phyloP scores from a whole-genome alignment of 2,888 invertebrate genomes.

The Diplolepis rosae region DNA sequence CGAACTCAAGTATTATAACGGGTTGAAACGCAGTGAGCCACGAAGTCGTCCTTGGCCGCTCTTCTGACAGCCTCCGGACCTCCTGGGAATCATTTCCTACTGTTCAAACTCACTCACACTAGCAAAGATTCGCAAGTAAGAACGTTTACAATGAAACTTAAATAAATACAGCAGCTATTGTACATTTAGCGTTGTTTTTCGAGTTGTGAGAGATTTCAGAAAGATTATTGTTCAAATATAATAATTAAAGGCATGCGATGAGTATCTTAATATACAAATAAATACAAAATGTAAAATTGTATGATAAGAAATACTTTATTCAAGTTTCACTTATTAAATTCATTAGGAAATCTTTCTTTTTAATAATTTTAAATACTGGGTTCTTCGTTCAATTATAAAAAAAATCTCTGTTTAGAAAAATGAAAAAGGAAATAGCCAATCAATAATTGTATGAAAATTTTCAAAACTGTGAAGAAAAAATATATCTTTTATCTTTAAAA shows the following conservation, averaged over 20 bases:
- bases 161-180: conserved; percentile 16
- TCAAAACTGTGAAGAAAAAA: too few relatives aligned
- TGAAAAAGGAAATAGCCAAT: too few relatives aligned
- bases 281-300: too few relatives aligned
- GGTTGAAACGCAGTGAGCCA: conserved; percentile 55
- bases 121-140: conserved; percentile 26
- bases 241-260: neutral
- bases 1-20: conserved; percentile 50
- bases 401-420: neutral
- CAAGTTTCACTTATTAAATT: too few relatives aligned
- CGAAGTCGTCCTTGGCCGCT: conserved; percentile 62
- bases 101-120: conserved; percentile 40
- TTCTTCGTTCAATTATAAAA: neutral
- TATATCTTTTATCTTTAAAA: too few relatives aligned
- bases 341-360: too few relatives aligned
- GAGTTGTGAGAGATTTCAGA: neutral
- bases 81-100: conserved; percentile 57
- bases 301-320: too few relatives aligned
- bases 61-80: conserved; percentile 55
- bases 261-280: neutral
- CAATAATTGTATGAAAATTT: too few relatives aligned
- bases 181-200: conserved; percentile 6
- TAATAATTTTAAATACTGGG: too few relatives aligned
- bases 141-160: conserved; percentile 14
- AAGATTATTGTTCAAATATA: neutral